phyloP scores from a whole-genome alignment of 2,797 vertebrate genomes.

The Chaenodraco wilsoni region DNA sequence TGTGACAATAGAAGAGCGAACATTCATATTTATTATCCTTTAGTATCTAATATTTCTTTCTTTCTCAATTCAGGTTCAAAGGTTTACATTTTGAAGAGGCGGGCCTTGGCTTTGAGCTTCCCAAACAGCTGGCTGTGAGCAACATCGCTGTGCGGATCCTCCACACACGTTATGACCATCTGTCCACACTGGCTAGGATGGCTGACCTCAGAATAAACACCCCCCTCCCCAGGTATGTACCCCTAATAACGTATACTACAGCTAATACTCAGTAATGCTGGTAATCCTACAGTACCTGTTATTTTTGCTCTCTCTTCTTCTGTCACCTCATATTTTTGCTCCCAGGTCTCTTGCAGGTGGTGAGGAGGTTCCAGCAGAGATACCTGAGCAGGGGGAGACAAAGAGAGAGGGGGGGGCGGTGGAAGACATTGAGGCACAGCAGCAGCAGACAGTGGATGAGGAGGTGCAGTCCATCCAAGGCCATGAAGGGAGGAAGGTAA shows the following conservation, averaged over 20 bases:
- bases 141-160: constrained; percentile 86
- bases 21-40: background rate
- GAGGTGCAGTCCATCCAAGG: constrained; percentile 47
- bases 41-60: background rate
- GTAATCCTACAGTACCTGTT: background rate
- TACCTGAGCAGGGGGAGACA: background rate
- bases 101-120: constrained; percentile 86
- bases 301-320: background rate
- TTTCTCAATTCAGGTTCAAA: constrained; percentile 80
- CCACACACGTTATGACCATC: constrained; percentile 90
- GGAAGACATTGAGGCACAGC: constrained; percentile 10
- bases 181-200: constrained; percentile 77
- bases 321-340: background rate
- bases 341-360: constrained; percentile 41
- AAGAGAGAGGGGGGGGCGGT: constrained; percentile 13
- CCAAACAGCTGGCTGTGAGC: constrained; percentile 84
- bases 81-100: constrained; percentile 80
- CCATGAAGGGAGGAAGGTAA: constrained; percentile 61
- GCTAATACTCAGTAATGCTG: background rate
- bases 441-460: constrained; percentile 34
- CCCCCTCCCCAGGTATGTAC: constrained; percentile 42
- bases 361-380: constrained; percentile 10
- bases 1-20: background rate
- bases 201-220: constrained; percentile 29
- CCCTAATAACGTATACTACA: background rate